These are phyloP conservation scores for Blastobasis lacticolella DNA, from an alignment of 2,888 invertebrate genomes.

Conservation along the genomic window DNA sequence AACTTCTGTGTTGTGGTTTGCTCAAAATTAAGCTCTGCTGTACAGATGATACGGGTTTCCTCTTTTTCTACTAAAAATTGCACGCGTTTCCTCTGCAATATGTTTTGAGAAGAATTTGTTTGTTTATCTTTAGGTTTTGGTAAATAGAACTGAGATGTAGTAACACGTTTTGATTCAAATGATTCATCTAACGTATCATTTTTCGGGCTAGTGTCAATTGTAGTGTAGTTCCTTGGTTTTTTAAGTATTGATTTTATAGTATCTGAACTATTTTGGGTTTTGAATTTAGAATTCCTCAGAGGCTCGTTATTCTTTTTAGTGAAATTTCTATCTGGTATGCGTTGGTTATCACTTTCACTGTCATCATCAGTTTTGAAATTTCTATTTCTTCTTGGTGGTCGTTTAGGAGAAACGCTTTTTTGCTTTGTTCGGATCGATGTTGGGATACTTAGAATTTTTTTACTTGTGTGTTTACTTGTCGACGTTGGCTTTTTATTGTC, in stretches of 20 bases:
- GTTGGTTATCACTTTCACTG: conserved; percentile 67
- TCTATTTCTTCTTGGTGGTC: conserved; percentile 75
- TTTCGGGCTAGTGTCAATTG: conserved; percentile 35
- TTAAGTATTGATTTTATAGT: conserved; percentile 76
- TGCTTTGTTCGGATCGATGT: conserved; percentile 53
- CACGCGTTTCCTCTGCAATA: conserved; percentile 78
- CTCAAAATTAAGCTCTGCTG: conserved; percentile 63
- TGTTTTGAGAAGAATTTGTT: conserved; percentile 35
- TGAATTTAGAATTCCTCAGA: conserved; percentile 40
- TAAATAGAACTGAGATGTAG: conserved; percentile 76
- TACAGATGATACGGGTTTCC: conserved; percentile 64
- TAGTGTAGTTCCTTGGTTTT: conserved; percentile 65
- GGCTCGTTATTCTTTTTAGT: conserved; percentile 40
- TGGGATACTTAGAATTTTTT: conserved; percentile 42
- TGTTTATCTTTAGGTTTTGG: conserved; percentile 68
- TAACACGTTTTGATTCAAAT: conserved; percentile 43
- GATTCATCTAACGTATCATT: conserved; percentile 41
- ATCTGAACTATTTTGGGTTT: conserved; percentile 43
- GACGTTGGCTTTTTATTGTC: conserved; percentile 52
- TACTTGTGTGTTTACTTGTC: conserved; percentile 49
- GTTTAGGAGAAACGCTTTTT: conserved; percentile 74
- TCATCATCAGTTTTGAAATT: conserved; percentile 65
- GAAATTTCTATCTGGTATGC: conserved; percentile 43
- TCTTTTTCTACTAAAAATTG: conserved; percentile 82
- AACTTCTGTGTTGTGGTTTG: conserved; percentile 36